phyloP scores from a whole-genome alignment of 2,113 vertebrate species.

The Oceanites oceanicus region DNA sequence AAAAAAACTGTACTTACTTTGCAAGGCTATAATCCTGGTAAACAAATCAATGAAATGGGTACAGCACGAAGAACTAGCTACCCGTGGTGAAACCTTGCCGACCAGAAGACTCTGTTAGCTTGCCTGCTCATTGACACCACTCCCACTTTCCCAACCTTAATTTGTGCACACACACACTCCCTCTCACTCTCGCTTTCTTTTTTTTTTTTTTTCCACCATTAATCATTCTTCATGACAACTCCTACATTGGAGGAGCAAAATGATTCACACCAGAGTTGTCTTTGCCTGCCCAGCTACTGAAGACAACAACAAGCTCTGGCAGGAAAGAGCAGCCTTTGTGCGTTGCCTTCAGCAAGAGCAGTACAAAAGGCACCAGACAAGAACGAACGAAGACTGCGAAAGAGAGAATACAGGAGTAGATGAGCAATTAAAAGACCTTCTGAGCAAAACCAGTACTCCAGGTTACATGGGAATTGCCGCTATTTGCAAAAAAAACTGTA shows the following conservation, averaged over 20 bases:
- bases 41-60: not conserved
- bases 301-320: constrained; percentile 61
- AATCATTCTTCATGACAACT: constrained; percentile 59
- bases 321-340: constrained; percentile 41
- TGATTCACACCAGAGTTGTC: constrained; percentile 63
- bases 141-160: constrained; percentile 50
- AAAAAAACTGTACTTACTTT: constrained; percentile 67
- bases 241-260: not conserved
- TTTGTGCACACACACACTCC: not conserved
- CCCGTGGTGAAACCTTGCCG: not conserved
- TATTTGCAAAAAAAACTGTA: not conserved
- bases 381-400: not conserved
- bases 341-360: not conserved
- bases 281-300: constrained; percentile 53
- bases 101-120: constrained; percentile 3
- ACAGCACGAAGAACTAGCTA: not conserved
- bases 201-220: not conserved
- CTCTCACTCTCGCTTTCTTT: constrained; percentile 15
- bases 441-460: not conserved
- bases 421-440: not conserved
- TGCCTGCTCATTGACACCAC: constrained; percentile 49
- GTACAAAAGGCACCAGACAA: not conserved
- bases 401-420: not conserved
- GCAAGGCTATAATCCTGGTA: constrained; percentile 2
- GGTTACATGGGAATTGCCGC: not conserved